Base-by-base conservation (phyloP, 2,113 vertebrate genomes). In the Otus sunia region DNA sequence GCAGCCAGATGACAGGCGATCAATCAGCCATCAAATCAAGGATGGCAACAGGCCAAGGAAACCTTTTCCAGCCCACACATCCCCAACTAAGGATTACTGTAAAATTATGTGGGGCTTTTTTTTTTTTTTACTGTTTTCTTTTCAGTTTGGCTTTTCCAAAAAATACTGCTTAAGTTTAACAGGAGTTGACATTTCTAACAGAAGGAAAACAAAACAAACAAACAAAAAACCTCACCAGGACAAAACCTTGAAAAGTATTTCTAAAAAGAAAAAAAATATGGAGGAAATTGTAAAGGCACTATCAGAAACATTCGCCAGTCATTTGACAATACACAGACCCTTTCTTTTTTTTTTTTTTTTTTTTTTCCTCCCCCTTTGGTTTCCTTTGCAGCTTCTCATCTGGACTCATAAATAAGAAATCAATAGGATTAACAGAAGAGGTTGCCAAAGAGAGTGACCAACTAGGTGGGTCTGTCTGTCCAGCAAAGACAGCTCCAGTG, bases 21-120 rank as follows among this genome's bases (percentile, higher is more conserved):
- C 99, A 99, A 99, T 99, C 99, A 99, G 98, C 97, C 98, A 98
- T 99, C 99, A 99, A 99, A 99, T 99, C 98, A 99, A 99, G 99
- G 98, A 98, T 99, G 99, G 99, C 99, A 98, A 99, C 97, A 98
- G 98, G 98, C 99, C 99, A 99, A 98, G 98, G 98, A 98, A 98
- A 98, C 98, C 98, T 98, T 98, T 99, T 98, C 98, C 98, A 98
- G 98, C 97, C 97, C 98, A 98, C 98, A 94, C 97, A 97, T 96
- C 97, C 98, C 97, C 97, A 85, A 97, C 97, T 95, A 96, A 97
- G 80, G 89, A 98, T 98, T 98, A 98, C 97, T 98, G 98, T 97
- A 98, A 98, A 98, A 99, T 98, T 97, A 98, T 96, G 97, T 98
- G 96, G 95, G 97, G 92, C 94, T 97, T 98, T 94, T 81, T 92